phyloP scores from a whole-genome alignment of 2,113 vertebrate genomes.

The Prinia subflava region DNA sequence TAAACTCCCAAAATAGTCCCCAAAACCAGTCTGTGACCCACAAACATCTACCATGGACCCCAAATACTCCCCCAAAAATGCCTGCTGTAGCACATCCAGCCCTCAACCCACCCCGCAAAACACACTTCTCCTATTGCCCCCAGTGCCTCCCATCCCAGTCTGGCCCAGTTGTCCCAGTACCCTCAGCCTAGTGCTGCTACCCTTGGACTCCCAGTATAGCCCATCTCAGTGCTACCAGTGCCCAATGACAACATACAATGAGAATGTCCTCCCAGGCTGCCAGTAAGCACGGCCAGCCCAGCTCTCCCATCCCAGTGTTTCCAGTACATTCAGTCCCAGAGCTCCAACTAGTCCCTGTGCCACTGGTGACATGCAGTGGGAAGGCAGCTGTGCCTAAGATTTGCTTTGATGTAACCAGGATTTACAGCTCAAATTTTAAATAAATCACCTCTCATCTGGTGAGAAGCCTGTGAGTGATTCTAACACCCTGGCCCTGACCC shows the following conservation, averaged over 20 bases:
- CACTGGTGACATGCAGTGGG: not conserved
- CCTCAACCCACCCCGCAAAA: not conserved
- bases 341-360: not conserved
- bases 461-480: not conserved
- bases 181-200: not conserved
- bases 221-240: not conserved
- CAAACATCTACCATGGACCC: not conserved
- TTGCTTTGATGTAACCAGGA: not conserved
- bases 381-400: not conserved
- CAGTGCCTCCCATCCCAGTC: not conserved
- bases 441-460: not conserved
- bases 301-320: not conserved
- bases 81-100: not conserved
- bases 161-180: not conserved
- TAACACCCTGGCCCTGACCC: not conserved
- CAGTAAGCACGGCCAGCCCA: not conserved
- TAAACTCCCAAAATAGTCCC: not conserved
- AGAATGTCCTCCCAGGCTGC: not conserved
- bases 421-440: not conserved
- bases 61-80: not conserved
- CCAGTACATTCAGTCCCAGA: not conserved
- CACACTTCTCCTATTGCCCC: not conserved
- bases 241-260: not conserved
- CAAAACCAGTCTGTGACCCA: not conserved
- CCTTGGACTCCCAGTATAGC: not conserved